Conservation (phyloP, 2,113 vertebrate species). For the Beaufortia kweichowensis region DNA sequence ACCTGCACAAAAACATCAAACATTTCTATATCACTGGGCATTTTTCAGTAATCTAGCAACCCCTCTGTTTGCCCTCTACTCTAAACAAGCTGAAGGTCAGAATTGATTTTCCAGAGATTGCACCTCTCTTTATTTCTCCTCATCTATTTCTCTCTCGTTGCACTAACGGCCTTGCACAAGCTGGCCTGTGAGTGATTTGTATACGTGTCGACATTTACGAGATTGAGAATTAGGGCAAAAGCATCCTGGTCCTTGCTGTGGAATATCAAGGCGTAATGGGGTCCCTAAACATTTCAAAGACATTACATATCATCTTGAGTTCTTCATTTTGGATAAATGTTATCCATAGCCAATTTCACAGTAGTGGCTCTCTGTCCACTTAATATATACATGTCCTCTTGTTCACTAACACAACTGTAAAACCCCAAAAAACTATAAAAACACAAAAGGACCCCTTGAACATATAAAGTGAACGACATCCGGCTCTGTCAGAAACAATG, state of each 20-base stretch:
- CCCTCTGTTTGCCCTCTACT: slow-evolving; percentile 35
- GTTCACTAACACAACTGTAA: neutral
- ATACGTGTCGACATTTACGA: slow-evolving; percentile 42
- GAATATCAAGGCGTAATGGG: slow-evolving; percentile 18
- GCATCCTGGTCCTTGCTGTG: slow-evolving; percentile 29
- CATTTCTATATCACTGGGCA: neutral
- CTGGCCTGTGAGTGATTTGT: slow-evolving; percentile 38
- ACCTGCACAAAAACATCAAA: neutral
- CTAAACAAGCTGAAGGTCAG: slow-evolving; percentile 40
- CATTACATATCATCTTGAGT: neutral
- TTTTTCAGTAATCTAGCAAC: slow-evolving; percentile 26
- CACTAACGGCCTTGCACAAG: slow-evolving; percentile 32
- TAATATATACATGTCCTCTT: neutral
- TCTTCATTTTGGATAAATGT: slow-evolving; percentile 20
- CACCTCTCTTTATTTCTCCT: neutral
- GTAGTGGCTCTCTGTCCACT: neutral
- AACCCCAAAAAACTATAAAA: slow-evolving; percentile 2
- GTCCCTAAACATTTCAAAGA: slow-evolving; percentile 31
- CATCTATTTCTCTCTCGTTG: neutral
- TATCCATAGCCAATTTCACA: neutral
- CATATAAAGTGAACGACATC: slow-evolving; percentile 5
- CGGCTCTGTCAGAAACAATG: slow-evolving; percentile 15
- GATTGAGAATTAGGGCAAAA: slow-evolving; percentile 43
- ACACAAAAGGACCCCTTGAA: neutral
- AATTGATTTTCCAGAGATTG: slow-evolving; percentile 36